Conservation (phyloP, 2,888 invertebrate genomes). For the Atethmia centrago region DNA sequence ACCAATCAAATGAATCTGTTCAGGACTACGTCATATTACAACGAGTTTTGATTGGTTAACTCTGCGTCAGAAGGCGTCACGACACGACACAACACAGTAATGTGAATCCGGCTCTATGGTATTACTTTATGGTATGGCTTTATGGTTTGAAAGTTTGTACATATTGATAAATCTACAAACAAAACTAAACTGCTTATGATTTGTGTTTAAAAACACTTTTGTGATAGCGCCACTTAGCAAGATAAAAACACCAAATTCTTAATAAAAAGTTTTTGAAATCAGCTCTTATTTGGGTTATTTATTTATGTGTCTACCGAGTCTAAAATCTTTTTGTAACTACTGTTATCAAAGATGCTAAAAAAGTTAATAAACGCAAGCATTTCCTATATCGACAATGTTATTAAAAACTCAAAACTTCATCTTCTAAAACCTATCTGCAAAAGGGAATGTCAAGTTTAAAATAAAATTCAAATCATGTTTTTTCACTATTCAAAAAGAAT, state of each 20-base stretch:
- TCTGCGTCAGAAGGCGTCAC: no score
- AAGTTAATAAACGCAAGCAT: not conserved
- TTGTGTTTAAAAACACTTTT: no score
- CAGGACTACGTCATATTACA: no score
- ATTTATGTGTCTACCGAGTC: not conserved
- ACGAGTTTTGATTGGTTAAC: no score
- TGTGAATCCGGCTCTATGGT: no score
- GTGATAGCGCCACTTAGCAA: no score
- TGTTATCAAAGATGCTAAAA: not conserved
- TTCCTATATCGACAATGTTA: not conserved
- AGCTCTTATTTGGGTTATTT: not conserved
- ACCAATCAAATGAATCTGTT: no score
- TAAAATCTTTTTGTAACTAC: not conserved
- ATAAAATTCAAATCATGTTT: not conserved
- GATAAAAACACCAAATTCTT: not conserved
- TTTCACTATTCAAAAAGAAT: not conserved
- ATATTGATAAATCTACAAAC: no score
- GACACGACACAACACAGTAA: no score
- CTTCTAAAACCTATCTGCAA: not conserved
- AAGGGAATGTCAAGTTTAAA: not conserved
- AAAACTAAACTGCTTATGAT: no score
- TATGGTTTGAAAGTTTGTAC: no score
- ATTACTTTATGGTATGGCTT: no score
- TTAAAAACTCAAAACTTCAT: not conserved
- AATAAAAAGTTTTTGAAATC: not conserved